Percentiles rank a stretch among this genome's conserved stretches.
Evolutionary conservation across 2,113 vertebrate species (phyloP).

Genomic region (Felis chaus): DNA sequence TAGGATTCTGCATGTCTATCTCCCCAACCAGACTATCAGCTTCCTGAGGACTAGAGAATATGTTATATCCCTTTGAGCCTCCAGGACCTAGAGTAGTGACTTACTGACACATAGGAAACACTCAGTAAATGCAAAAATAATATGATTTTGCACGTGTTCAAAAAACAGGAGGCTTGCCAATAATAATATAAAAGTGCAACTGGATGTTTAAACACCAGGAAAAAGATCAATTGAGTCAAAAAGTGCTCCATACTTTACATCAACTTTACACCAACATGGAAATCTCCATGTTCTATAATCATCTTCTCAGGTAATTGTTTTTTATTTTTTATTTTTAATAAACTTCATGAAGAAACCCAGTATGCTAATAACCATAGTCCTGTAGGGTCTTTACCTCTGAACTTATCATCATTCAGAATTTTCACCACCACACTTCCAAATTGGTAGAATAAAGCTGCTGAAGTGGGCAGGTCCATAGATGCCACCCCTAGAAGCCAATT

Average conservation of each 20-base stretch:
- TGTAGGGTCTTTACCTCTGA: not conserved
- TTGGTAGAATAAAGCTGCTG: not conserved
- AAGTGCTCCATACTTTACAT: not conserved
- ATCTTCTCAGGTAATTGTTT: not conserved
- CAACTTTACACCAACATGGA: not conserved
- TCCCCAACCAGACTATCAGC: not conserved
- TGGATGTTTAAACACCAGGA: slow-evolving; percentile 1
- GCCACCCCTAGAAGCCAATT: not conserved
- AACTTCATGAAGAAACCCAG: not conserved
- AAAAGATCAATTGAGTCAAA: not conserved
- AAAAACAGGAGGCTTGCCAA: slow-evolving; percentile 37
- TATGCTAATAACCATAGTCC: not conserved
- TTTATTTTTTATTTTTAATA: not conserved
- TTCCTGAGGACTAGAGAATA: not conserved
- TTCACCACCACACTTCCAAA: not conserved
- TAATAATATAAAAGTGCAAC: slow-evolving; percentile 6
- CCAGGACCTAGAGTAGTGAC: not conserved
- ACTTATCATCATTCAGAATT: not conserved
- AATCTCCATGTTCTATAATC: not conserved
- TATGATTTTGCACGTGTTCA: not conserved
- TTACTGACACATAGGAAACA: not conserved
- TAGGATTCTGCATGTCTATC: not conserved
- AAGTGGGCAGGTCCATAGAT: not conserved
- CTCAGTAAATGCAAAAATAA: slow-evolving; percentile 7
- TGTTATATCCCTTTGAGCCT: not conserved